phyloP scores from a whole-genome alignment of 1,140 invertebrate species.

The Drosophila varians region DNA sequence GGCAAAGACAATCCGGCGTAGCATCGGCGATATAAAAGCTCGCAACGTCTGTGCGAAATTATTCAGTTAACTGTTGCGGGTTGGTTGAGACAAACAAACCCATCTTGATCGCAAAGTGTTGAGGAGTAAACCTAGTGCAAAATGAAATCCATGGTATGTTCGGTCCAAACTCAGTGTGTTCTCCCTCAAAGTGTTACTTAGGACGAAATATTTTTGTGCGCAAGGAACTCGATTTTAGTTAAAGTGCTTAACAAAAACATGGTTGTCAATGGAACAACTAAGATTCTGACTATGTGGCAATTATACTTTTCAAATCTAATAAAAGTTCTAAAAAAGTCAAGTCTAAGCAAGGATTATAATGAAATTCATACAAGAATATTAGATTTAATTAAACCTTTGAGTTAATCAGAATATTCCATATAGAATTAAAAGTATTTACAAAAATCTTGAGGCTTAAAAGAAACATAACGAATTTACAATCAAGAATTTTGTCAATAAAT shows the following conservation, averaged over 20 bases:
- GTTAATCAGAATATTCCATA: no score
- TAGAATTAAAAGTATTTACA: no score
- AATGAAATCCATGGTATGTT: constrained; percentile 82
- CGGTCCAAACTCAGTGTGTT: constrained; percentile 52
- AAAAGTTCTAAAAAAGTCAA: neutral
- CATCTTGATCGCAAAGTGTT: constrained; percentile 54
- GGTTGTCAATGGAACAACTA: neutral
- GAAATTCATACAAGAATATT: no score
- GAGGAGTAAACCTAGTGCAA: constrained; percentile 68
- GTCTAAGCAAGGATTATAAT: neutral
- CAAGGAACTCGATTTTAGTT: constrained; percentile 21
- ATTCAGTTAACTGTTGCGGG: constrained; percentile 83
- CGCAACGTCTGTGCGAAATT: constrained; percentile 74
- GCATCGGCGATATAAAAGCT: constrained; percentile 83
- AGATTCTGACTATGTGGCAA: constrained; percentile 8
- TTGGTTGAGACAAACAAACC: constrained; percentile 79
- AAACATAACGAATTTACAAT: no score
- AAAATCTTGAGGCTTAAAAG: no score
- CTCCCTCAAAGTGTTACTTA: constrained; percentile 28
- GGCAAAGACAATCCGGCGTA: constrained; percentile 45
- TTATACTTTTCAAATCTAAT: neutral
- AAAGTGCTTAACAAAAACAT: constrained; percentile 12
- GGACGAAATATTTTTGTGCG: constrained; percentile 2
- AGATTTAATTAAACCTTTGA: no score
- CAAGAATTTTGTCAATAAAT: neutral